These are phyloP conservation scores for Phenganax subtilis DNA, from an alignment of 92 coral and sea anemone species.

Conservation along the genomic window DNA sequence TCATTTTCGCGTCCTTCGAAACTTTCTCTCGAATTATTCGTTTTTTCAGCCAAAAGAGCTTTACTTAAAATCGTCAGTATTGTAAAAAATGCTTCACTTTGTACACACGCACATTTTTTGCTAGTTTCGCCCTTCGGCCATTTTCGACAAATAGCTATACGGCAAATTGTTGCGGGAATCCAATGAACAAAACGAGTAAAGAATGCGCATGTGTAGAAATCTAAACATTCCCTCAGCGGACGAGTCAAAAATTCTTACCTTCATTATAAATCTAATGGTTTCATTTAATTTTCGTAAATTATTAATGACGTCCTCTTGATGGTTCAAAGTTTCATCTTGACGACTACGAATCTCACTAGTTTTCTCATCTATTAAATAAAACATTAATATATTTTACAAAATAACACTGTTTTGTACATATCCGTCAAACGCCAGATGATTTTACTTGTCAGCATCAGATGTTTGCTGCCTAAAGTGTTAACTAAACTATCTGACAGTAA, in stretches of 20 bases:
- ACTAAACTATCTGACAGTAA: no score
- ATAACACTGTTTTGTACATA: neutral
- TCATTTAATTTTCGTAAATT: conserved; percentile 70
- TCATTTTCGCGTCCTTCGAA: no score
- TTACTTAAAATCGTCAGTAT: no score
- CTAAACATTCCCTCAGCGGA: neutral
- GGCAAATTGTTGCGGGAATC: neutral
- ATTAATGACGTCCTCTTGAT: conserved; percentile 70
- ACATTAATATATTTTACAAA: neutral
- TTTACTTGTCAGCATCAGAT: no score
- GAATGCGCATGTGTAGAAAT: neutral
- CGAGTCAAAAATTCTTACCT: conserved; percentile 47
- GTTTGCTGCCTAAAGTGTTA: no score
- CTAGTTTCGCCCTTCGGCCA: no score
- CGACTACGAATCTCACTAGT: conserved; percentile 68
- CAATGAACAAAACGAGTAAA: neutral
- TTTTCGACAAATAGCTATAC: no score
- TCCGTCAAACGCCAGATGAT: neutral
- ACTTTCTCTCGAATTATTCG: no score
- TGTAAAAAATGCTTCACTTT: no score
- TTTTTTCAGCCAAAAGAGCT: no score
- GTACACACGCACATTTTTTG: no score
- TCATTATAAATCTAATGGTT: conserved; percentile 64
- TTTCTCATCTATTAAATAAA: conserved; percentile 60
- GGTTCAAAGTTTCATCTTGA: conserved; percentile 73